These are phyloP conservation scores for Cryptotermes secundus DNA, from an alignment of 1,140 invertebrate genomes.

Conservation along the genomic window DNA sequence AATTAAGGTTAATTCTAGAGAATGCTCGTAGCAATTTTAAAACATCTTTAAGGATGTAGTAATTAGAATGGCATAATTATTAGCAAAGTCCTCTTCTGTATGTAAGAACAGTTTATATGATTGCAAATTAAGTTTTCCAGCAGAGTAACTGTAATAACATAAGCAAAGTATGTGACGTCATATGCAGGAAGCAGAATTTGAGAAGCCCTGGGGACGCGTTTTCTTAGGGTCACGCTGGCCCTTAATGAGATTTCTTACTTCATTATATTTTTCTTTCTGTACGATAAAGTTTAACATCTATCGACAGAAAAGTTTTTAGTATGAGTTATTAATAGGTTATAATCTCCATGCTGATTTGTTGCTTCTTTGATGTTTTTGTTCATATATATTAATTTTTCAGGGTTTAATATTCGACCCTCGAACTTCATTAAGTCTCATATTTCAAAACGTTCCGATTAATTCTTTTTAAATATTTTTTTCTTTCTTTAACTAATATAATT, in stretches of 20 bases:
- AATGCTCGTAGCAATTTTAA: not conserved
- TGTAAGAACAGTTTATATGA: too few relatives aligned
- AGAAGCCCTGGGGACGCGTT: too few relatives aligned
- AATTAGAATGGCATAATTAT: too few relatives aligned
- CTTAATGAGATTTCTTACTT: too few relatives aligned
- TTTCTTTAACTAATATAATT: constrained; percentile 16
- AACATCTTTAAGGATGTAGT: too few relatives aligned
- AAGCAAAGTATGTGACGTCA: too few relatives aligned
- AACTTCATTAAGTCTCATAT: not conserved
- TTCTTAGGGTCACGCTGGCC: too few relatives aligned
- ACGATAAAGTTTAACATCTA: not conserved
- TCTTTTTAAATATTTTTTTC: constrained; percentile 27
- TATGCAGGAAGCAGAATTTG: too few relatives aligned
- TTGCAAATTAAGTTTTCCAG: too few relatives aligned
- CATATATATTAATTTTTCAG: not conserved
- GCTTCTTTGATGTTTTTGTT: not conserved
- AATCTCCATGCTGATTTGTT: not conserved
- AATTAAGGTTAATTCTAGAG: not conserved
- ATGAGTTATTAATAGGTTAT: not conserved
- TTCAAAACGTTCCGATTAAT: not conserved
- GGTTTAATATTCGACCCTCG: not conserved
- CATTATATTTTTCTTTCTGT: too few relatives aligned
- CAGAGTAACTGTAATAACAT: too few relatives aligned
- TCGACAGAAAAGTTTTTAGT: not conserved
- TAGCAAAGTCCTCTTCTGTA: too few relatives aligned